A percentile compares a stretch with the other conserved stretches of the same genome.
Evolutionary conservation across 2,888 invertebrate genomes (phyloP).

Genomic region (Bellardia pandia): DNA sequence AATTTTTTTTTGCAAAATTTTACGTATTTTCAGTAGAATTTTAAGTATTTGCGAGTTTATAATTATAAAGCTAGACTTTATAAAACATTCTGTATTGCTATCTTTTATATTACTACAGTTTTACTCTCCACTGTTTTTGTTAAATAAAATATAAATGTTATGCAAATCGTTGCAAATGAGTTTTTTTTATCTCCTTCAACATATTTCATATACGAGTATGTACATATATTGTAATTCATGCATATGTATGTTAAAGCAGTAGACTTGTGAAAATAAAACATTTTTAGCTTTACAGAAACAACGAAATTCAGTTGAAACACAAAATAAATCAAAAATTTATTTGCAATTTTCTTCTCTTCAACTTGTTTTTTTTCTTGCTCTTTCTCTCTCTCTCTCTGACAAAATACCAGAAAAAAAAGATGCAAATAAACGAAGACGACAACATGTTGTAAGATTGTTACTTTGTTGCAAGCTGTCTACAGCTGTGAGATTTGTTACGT

Average conservation of each 20-base stretch:
- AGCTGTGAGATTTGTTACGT: not conserved
- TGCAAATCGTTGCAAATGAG: conserved; percentile 67
- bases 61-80: too few species aligned
- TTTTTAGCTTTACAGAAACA: conserved; percentile 10
- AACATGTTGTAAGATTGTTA: conserved; percentile 20
- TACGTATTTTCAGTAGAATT: too few species aligned
- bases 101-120: not conserved
- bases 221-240: conserved; percentile 6
- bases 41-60: too few species aligned
- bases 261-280: conserved; percentile 31
- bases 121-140: conserved; percentile 2
- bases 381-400: not conserved
- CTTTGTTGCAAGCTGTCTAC: conserved; percentile 31
- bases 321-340: conserved; percentile 54
- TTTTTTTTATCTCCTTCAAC: conserved; percentile 22
- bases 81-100: not conserved
- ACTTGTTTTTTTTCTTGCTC: not conserved
- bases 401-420: not conserved
- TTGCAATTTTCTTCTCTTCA: conserved; percentile 32
- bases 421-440: not conserved
- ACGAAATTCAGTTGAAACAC: conserved; percentile 6
- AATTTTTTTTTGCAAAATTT: too few species aligned
- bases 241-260: conserved; percentile 21
- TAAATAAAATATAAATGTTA: conserved; percentile 50
- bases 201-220: not conserved